Evolutionary conservation across 2,797 vertebrate species (phyloP), one percentile per base, ranked within the genome.

Genomic region (Chanos chanos): DNA sequence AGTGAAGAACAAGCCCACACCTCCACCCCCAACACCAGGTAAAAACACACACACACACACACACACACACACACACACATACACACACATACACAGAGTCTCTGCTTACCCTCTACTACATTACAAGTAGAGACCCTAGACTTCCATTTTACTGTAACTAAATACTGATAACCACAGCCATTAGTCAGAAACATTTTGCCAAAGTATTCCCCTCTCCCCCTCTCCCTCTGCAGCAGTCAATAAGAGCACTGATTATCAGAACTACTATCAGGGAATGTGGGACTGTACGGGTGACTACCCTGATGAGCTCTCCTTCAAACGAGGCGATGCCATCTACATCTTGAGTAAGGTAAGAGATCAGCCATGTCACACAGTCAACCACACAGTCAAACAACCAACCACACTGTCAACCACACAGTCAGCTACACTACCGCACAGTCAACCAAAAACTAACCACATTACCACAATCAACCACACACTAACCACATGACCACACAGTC

Each of bases 251-350:
- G 92, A 99, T 81, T 98, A 96, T 73, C 86, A 73, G 47, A 98
- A 97, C 89, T 94, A 83, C 87, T 99, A 97, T 82, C 94, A 94
- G 84, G 91, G 92, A 31, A 74, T 95, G 72, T 99, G 96, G 96
- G 94, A 99, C 85, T 99, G 96, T 68, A 72, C 57, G 5, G 93
- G 88, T 44, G 88, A 91, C 68, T 77, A 89, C n/a, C 70, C 89
- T 1, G 96, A 98, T 59, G 97, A 99, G 83, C 61, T 99, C 77
- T 90, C 95, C 48, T 99, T 99, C 88, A 95, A 92, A 76, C 92
- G 94, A 30, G 96, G 96, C 68, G 97, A 99, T 1, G 44, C 91
- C 81, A 93, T 99, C 85, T 97, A 98, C 85, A 93, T 99, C 80
- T 87, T 99, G 67, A 98, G 94, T 91, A 97, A 93, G 94, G 97